Base-by-base conservation (phyloP, 2,797 vertebrate genomes). In the Sebastes hubbsi region DNA sequence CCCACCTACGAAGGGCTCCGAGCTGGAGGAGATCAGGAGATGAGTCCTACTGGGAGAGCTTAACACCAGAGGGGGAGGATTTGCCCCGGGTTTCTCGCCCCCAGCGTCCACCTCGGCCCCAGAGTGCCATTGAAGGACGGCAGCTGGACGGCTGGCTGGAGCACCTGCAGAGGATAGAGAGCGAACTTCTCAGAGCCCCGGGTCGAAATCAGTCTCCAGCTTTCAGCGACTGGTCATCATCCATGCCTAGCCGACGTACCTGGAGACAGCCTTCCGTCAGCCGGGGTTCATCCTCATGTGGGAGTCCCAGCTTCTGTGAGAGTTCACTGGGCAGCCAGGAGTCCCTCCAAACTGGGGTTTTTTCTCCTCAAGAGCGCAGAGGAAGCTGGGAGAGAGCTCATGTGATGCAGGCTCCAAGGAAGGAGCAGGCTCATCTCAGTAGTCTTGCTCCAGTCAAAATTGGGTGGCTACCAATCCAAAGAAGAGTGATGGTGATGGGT, bases 391-490 rank as follows among this genome's bases (percentile, higher is more conserved):
- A 96, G 81, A 94, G 64, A 38, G 95, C 81, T 52, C 91, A 80
- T 22, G 90, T 96, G 52, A 90, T 65, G 67, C 81, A 92, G 81
- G 77, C 77, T 32, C 90, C 93, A 2, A 86, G 25, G 32, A 88
- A 87, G 60, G 92, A 96, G 82, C 87, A 90, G 66, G 65, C 94
- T 36, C 49, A 92, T 16, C 75, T 96, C 81, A 94, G 94, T 63
- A 75, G 36, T 52, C 80, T 96, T 1, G 34, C 91, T 63, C 84
- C 94, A 0, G 94, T 97, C 56, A 95, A 83, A 86, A 91, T 87
- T 36, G 94, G 95, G 49, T 96, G 96, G 96, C 91, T 97, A 73
- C 96, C 96, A 8, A 75, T 94, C 69, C 91, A 93, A 79, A 93
- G 92, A 84, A 92, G 80, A 67, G 90, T 94, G 59, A 88, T 82